Evolutionary conservation across 2,113 vertebrate species (phyloP).

Genomic region (Zingel zingel): DNA sequence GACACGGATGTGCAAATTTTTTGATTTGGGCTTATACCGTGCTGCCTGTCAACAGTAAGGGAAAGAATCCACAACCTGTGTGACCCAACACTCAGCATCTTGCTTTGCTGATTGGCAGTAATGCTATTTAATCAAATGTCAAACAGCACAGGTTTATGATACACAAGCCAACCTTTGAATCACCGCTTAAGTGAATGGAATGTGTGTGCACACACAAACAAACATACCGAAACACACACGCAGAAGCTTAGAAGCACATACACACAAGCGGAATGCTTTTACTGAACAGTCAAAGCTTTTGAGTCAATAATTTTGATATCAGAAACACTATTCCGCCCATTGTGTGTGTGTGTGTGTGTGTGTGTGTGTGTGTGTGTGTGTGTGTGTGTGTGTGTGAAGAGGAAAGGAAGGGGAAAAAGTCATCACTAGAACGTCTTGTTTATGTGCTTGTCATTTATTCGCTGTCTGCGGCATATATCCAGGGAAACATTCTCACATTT

Average conservation of each 20-base stretch:
- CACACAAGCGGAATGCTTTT: constrained; percentile 34
- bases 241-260: constrained; percentile 16
- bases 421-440: constrained; percentile 79
- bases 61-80: constrained; percentile 49
- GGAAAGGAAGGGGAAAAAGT: constrained; percentile 55
- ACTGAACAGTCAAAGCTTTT: constrained; percentile 51
- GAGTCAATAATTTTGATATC: constrained; percentile 76
- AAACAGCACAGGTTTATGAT: constrained; percentile 77
- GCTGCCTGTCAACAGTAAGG: constrained; percentile 57
- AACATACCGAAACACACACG: constrained; percentile 46
- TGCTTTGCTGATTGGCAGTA: constrained; percentile 78
- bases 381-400: constrained; percentile 24
- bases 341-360: constrained; percentile 37
- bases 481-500: constrained; percentile 77
- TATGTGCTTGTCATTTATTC: constrained; percentile 80
- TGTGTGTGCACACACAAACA: constrained; percentile 48
- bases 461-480: constrained; percentile 72
- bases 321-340: constrained; percentile 58
- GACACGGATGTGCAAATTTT: constrained; percentile 62
- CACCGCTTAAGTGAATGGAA: constrained; percentile 49
- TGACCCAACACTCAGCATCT: constrained; percentile 65
- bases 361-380: constrained; percentile 37
- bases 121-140: constrained; percentile 85
- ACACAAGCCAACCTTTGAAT: constrained; percentile 76
- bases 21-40: constrained; percentile 44